These are phyloP conservation scores for Lytechinus pictus DNA, from an alignment of 35 echinoderm and acorn worm genomes.

Conservation along the genomic window DNA sequence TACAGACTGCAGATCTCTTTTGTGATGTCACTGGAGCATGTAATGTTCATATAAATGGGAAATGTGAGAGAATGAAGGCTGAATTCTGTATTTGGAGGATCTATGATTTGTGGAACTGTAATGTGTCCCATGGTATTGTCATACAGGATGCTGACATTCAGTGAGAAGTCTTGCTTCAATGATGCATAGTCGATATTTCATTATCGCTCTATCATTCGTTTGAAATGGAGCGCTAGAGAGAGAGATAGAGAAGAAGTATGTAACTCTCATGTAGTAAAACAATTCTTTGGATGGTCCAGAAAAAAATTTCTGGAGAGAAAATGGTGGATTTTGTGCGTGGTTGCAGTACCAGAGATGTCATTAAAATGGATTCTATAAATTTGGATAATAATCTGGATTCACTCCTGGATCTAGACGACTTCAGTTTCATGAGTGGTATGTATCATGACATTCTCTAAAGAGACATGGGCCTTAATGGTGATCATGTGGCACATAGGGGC, in stretches of 20 bases:
- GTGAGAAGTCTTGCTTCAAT: not conserved
- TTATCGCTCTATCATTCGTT: not conserved
- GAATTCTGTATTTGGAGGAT: not conserved
- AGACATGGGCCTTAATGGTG: too few relatives aligned
- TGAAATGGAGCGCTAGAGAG: not conserved
- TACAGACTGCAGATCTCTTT: not conserved
- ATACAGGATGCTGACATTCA: not conserved
- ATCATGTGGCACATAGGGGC: too few relatives aligned
- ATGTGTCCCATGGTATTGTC: not conserved
- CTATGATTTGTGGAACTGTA: not conserved
- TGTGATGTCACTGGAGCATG: not conserved
- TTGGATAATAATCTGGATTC: conserved; percentile 46
- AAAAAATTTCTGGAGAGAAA: not conserved
- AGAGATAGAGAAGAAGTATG: not conserved
- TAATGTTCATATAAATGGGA: not conserved
- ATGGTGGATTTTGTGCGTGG: conserved; percentile 35
- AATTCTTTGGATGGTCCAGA: not conserved
- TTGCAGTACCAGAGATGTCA: not conserved
- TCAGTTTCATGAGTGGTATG: conserved; percentile 32
- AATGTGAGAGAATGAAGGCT: not conserved
- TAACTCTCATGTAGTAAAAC: not conserved
- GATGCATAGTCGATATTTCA: not conserved
- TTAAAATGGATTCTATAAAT: conserved; percentile 15
- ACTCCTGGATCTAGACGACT: conserved; percentile 11
- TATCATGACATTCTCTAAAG: not conserved